These are phyloP conservation scores for Molossus molossus DNA, from an alignment of 2,797 vertebrate genomes.

Conservation along the genomic window DNA sequence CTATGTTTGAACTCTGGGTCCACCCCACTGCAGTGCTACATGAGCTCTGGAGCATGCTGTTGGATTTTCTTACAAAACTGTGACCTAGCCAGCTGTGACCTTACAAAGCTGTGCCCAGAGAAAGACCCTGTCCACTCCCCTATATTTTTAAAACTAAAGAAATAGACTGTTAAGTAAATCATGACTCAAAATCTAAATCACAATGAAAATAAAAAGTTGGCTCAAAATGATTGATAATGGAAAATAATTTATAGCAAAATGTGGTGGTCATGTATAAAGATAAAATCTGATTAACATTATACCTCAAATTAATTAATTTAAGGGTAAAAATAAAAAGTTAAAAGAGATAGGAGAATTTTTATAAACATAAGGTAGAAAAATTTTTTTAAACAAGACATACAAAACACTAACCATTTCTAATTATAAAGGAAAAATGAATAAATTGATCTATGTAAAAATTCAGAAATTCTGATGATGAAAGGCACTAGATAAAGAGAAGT, in stretches of 20 bases:
- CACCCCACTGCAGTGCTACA: constrained; percentile 90
- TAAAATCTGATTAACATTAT: not conserved
- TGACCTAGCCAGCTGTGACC: constrained; percentile 88
- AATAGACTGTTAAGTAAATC: not conserved
- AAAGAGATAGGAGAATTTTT: not conserved
- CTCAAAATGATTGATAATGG: not conserved
- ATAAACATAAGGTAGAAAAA: not conserved
- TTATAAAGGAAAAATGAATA: not conserved
- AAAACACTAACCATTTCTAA: not conserved
- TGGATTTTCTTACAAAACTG: constrained; percentile 97
- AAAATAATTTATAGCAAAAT: not conserved
- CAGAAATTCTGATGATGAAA: not conserved
- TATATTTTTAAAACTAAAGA: not conserved
- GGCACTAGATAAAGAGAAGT: not conserved
- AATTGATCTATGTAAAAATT: not conserved
- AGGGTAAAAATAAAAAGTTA: not conserved
- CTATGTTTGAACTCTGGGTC: constrained; percentile 95
- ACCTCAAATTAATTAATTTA: not conserved
- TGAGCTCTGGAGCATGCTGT: constrained; percentile 89
- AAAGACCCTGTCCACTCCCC: not conserved
- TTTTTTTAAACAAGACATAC: not conserved
- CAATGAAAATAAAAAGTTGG: not conserved
- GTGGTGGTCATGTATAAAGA: not conserved
- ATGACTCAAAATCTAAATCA: not conserved
- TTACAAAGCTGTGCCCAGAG: not conserved